These are phyloP conservation scores for Melangyna quadrimaculata DNA, from an alignment of 2,888 invertebrate genomes.

Conservation along the genomic window DNA sequence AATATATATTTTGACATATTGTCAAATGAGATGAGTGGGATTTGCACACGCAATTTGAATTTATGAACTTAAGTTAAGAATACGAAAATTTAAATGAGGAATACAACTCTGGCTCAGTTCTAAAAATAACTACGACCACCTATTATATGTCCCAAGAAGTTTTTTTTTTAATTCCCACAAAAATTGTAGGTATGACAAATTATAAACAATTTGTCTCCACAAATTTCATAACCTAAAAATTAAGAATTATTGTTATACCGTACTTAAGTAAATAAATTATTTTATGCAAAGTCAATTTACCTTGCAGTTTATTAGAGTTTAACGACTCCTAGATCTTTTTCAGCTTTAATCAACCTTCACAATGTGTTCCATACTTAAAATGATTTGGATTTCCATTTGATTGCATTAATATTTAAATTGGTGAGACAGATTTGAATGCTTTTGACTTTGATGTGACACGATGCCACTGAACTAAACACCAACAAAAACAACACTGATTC, in stretches of 20 bases:
- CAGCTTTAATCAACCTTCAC: slow-evolving; percentile 39
- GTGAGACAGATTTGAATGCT: slow-evolving; percentile 41
- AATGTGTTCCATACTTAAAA: slow-evolving; percentile 33
- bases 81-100: neutral
- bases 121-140: neutral
- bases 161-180: neutral
- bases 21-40: slow-evolving; percentile 26
- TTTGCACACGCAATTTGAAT: neutral
- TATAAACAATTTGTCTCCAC: neutral
- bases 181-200: neutral
- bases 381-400: slow-evolving; percentile 6
- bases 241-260: neutral
- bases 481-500: slow-evolving; percentile 23
- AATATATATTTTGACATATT: slow-evolving; percentile 13
- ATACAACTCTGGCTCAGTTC: neutral
- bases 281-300: slow-evolving; percentile 2
- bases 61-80: neutral
- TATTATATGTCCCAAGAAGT: neutral
- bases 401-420: slow-evolving; percentile 1
- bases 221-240: neutral
- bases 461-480: neutral
- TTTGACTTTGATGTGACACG: slow-evolving; percentile 10
- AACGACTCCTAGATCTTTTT: slow-evolving; percentile 36
- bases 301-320: slow-evolving; percentile 17
- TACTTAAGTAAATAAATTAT: neutral